Conservation (phyloP, 1,140 invertebrate genomes). For the Caenorhabditis tropicalis region DNA sequence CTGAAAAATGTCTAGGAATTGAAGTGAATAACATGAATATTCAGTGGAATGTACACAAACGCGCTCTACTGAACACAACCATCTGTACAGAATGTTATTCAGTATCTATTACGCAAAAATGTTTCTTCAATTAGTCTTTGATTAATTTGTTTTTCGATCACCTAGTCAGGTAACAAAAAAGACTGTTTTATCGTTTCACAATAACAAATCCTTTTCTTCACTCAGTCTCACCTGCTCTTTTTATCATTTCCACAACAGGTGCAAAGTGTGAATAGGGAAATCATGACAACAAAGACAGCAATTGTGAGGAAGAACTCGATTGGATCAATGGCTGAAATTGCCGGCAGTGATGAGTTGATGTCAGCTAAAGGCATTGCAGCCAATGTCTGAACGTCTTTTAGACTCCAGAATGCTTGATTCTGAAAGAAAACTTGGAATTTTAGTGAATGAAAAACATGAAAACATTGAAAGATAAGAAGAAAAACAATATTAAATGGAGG, state of each 20-base stretch:
- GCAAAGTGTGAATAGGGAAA: neutral
- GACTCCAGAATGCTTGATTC: conserved; percentile 26
- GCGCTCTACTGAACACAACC: neutral
- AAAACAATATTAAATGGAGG: neutral
- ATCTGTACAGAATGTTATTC: too few species aligned
- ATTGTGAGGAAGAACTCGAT: conserved; percentile 14
- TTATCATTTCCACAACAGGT: conserved; percentile 3
- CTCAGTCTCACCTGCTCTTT: neutral
- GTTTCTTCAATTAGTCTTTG: too few species aligned
- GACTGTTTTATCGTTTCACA: too few species aligned
- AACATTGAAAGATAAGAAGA: neutral
- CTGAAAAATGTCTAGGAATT: neutral
- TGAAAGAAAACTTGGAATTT: neutral
- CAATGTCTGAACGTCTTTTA: neutral
- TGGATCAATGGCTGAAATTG: conserved; percentile 1
- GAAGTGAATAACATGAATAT: neutral
- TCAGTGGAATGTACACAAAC: neutral
- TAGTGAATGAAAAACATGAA: neutral
- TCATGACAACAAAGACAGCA: conserved; percentile 3
- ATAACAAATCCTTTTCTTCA: too few species aligned
- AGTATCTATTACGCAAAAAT: too few species aligned
- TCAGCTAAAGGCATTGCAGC: conserved; percentile 36
- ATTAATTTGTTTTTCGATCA: too few species aligned
- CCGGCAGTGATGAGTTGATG: conserved; percentile 18
- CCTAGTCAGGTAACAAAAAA: too few species aligned